Evolutionary conservation across 1,140 invertebrate genomes (phyloP), one percentile per base, ranked within the genome.

Genomic region (Drosophila tsacasi): DNA sequence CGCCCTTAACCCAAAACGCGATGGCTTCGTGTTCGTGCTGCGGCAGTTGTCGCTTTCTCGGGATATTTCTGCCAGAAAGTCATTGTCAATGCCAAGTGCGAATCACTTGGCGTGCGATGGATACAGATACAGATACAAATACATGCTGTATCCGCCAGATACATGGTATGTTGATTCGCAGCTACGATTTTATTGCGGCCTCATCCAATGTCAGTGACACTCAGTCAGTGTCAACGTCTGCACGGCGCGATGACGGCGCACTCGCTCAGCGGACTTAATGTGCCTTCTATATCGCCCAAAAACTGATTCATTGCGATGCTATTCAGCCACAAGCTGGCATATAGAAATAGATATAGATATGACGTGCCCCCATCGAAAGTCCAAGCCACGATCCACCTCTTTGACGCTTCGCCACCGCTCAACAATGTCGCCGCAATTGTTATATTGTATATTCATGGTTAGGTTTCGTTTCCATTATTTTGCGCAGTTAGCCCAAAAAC

Each of bases 71-170:
- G 63, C 47, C 65, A 23, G 76, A 90, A 81, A 90, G 85, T 90
- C 85, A 89, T 85, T 89, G 84, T 90, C 84, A 89, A 90, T 89
- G 84, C 84, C 84, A 89, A 90, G 75, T 79, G 84, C 81, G 85
- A 90, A 90, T 75, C 81, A 75, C 68, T 86, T 86, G 39, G 79
- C 77, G 64, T 80, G 79, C 76, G 71, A 67, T 67, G 76, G 58
- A 65, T 54, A 75, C 40, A 64, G 27, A 42, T 65, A 37, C 37
- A 63, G 65, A 65, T 46, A 42, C 49, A 19, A 6, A 25, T 37
- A 37, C 40, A 47, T 44, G 46, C 46, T 61, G 49, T 79, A 69
- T 49, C 60, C 37, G 54, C 21, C 21, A 60, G 58, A 50, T 66
- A 65, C 68, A 76, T 32, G 46, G 44, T 71, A 59, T 63, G 59